These are phyloP conservation scores for Onychomys torridus DNA, from an alignment of 2,797 vertebrate species.

Conservation along the genomic window DNA sequence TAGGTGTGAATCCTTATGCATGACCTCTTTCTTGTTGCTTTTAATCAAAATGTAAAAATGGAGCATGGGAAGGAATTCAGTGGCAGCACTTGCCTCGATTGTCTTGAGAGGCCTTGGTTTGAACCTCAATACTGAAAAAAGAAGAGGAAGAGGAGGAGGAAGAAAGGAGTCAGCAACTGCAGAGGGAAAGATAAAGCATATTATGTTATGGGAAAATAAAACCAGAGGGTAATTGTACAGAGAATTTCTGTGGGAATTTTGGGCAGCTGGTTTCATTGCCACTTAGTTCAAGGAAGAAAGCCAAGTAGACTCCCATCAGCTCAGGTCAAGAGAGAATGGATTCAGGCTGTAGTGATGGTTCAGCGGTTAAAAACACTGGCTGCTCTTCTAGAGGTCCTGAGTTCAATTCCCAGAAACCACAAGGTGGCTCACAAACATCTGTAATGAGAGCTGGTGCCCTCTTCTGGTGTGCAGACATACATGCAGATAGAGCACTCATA, in stretches of 20 bases:
- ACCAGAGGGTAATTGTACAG: neutral
- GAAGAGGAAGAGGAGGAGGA: neutral
- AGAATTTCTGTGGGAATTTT: slow-evolving; percentile 36
- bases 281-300: neutral
- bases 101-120: neutral
- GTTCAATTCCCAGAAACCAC: neutral
- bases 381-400: neutral
- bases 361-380: neutral
- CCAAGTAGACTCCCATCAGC: neutral
- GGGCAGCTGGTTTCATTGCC: neutral
- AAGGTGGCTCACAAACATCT: neutral
- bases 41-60: slow-evolving; percentile 44
- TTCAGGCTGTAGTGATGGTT: neutral
- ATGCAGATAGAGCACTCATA: neutral
- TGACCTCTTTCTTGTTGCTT: slow-evolving; percentile 19
- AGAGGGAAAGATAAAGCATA: neutral
- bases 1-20: neutral
- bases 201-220: neutral
- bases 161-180: neutral
- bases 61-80: neutral
- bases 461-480: neutral
- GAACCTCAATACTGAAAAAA: neutral
- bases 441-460: neutral
- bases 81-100: neutral
- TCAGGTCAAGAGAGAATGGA: neutral